These are phyloP conservation scores for Leptarthrus brevirostris DNA, from an alignment of 2,888 invertebrate genomes.

Conservation along the genomic window DNA sequence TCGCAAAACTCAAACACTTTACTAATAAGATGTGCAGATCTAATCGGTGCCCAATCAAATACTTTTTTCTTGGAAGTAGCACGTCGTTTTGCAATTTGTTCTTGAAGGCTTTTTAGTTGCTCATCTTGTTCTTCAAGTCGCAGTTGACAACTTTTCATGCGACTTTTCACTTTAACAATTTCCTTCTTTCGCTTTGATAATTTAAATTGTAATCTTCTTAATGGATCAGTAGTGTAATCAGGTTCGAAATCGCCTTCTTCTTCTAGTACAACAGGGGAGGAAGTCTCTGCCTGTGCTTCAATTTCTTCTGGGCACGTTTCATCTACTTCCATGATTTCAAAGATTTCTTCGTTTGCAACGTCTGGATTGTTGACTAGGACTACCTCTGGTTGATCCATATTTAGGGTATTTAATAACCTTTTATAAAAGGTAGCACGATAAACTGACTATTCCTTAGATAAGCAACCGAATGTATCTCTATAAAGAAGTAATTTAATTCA, in stretches of 20 bases:
- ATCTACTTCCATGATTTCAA: too few species aligned
- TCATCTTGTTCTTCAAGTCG: constrained; percentile 23
- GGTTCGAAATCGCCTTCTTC: background rate
- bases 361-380: too few species aligned
- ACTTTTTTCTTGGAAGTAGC: constrained; percentile 9
- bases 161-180: background rate
- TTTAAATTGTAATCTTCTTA: background rate
- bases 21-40: constrained; percentile 50
- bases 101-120: constrained; percentile 15
- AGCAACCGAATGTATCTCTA: too few species aligned
- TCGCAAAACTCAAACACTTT: constrained; percentile 50
- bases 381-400: too few species aligned
- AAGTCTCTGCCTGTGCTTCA: background rate
- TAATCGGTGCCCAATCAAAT: constrained; percentile 35
- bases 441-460: too few species aligned
- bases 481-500: too few species aligned
- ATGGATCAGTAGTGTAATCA: background rate
- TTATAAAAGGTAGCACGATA: too few species aligned
- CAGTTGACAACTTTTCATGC: constrained; percentile 16
- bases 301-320: background rate
- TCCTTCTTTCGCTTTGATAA: constrained; percentile 1
- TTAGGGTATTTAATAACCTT: too few species aligned
- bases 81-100: constrained; percentile 18
- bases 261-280: background rate
- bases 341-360: too few species aligned